phyloP scores from a whole-genome alignment of 2,113 vertebrate species.

The Cygnus buccinator region DNA sequence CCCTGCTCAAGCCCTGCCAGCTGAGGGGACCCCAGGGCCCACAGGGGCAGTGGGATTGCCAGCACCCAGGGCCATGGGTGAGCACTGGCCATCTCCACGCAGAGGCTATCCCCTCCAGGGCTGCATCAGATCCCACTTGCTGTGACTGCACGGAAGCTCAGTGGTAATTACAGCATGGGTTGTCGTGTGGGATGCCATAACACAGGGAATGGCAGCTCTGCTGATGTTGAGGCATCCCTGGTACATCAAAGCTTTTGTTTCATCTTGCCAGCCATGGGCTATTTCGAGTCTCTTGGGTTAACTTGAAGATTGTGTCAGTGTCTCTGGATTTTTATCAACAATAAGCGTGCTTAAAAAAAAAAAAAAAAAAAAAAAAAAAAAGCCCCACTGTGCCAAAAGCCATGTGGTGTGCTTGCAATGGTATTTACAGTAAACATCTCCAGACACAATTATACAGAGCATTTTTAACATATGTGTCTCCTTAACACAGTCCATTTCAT shows the following conservation, averaged over 20 bases:
- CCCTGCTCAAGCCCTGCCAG: neutral
- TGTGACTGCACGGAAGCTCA: neutral
- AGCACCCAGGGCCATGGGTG: fast-evolving
- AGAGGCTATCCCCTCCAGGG: neutral
- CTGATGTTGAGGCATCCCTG: neutral
- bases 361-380: neutral
- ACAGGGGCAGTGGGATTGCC: neutral
- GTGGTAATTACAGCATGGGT: neutral
- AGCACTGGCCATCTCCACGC: fast-evolving
- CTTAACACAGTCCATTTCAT: neutral
- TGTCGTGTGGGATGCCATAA: neutral
- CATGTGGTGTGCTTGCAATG: neutral
- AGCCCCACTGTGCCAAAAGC: neutral
- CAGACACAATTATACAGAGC: neutral
- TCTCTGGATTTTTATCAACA: conserved; percentile 16
- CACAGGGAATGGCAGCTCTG: neutral
- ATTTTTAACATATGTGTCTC: neutral
- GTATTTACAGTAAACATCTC: neutral
- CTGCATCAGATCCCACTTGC: neutral
- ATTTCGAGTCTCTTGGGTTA: neutral
- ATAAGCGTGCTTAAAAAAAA: neutral
- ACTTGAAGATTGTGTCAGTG: neutral
- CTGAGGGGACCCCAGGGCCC: neutral
- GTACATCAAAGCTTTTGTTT: conserved; percentile 18
- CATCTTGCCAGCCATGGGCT: neutral